These are phyloP conservation scores for Cheilosia pagana DNA, from an alignment of 2,888 invertebrate genomes.

Conservation along the genomic window DNA sequence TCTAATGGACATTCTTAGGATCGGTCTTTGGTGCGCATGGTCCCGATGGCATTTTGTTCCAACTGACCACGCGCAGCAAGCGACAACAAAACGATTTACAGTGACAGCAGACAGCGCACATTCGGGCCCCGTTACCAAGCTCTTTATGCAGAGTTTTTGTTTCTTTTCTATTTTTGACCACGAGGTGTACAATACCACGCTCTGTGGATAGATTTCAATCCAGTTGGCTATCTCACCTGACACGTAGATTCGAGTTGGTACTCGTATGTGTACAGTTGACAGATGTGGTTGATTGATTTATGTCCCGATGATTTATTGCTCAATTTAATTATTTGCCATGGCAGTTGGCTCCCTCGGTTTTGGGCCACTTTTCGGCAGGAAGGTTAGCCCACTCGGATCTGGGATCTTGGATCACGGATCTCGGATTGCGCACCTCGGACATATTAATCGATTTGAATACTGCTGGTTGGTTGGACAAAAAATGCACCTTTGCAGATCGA, in stretches of 20 bases:
- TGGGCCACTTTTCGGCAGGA: conserved; percentile 5
- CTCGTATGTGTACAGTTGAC: conserved; percentile 55
- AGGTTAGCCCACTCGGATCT: conserved; percentile 14
- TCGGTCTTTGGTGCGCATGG: conserved; percentile 14
- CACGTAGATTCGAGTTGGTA: conserved; percentile 26
- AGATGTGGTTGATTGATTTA: conserved; percentile 72
- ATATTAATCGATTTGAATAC: conserved; percentile 61
- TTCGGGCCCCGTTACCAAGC: conserved; percentile 29
- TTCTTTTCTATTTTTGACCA: conserved; percentile 4
- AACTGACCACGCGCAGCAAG: conserved; percentile 70
- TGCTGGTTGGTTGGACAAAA: not conserved
- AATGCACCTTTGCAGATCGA: conserved; percentile 30
- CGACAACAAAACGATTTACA: conserved; percentile 74
- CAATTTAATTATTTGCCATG: conserved; percentile 75
- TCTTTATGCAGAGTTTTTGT: conserved; percentile 20
- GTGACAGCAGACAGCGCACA: conserved; percentile 54
- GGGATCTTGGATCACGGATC: not conserved
- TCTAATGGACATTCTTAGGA: conserved; percentile 50
- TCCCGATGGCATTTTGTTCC: conserved; percentile 59
- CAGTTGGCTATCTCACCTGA: conserved; percentile 69
- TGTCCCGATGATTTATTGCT: conserved; percentile 74
- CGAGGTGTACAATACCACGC: conserved; percentile 45
- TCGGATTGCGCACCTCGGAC: not conserved
- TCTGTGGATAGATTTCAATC: conserved; percentile 53
- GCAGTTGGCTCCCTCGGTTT: conserved; percentile 28